Evolutionary conservation across 2,888 invertebrate genomes (phyloP).

Genomic region (Lithophane ornitopus): DNA sequence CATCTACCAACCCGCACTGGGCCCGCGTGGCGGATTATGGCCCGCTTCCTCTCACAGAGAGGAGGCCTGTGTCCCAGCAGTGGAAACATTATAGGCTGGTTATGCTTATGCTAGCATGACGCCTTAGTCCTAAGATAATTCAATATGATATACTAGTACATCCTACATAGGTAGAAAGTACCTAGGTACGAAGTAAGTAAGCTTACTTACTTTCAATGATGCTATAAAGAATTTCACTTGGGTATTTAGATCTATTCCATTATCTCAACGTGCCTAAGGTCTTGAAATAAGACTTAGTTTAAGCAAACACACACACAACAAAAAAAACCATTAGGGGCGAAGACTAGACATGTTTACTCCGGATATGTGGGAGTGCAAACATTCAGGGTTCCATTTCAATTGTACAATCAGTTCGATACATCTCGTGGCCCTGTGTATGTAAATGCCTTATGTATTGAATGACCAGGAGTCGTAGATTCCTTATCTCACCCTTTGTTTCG

Average conservation of each 20-base stretch:
- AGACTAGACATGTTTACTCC: conserved; percentile 68
- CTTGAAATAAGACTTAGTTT: not conserved
- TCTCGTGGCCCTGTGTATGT: conserved; percentile 81
- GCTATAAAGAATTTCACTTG: not conserved
- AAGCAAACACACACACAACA: not conserved
- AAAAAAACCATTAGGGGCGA: conserved; percentile 7
- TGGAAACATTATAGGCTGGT: no score
- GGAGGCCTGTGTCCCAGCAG: no score
- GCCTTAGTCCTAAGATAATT: not conserved
- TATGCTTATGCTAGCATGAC: not conserved
- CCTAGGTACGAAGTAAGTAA: not conserved
- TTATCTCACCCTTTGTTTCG: conserved; percentile 79
- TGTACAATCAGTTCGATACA: conserved; percentile 80
- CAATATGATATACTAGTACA: not conserved
- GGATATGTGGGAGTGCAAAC: conserved; percentile 75
- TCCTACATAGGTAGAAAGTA: not conserved
- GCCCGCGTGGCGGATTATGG: no score
- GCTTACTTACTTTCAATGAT: not conserved
- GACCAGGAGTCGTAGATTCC: conserved; percentile 74
- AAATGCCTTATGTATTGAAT: conserved; percentile 84
- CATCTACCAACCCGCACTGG: no score
- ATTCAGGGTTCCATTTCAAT: conserved; percentile 82
- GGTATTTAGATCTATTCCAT: not conserved
- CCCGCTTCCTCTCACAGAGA: no score
- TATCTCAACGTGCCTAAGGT: not conserved